A percentile compares a stretch with the other conserved stretches of the same genome.
Evolutionary conservation across 2,797 vertebrate genomes (phyloP).

Genomic region (Acanthurus leucopareius): DNA sequence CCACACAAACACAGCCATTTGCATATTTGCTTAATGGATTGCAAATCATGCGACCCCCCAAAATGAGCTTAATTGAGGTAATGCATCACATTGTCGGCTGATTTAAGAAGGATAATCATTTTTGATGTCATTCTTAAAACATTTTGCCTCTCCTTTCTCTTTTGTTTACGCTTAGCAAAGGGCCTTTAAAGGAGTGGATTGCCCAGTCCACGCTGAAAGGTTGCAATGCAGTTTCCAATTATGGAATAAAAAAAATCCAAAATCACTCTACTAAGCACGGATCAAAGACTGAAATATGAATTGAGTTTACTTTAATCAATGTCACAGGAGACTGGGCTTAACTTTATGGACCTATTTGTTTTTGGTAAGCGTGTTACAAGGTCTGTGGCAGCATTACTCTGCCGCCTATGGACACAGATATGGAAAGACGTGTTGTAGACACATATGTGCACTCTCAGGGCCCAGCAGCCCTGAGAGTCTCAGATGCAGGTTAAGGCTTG

Average conservation of each 20-base stretch:
- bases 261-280: too few species aligned
- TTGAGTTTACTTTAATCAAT: neutral
- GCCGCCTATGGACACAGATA: constrained; percentile 4
- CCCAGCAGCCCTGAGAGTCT: constrained; percentile 34
- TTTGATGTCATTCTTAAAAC: constrained; percentile 56
- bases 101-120: constrained; percentile 64
- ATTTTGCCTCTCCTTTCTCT: constrained; percentile 26
- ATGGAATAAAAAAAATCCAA: neutral
- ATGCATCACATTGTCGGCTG: constrained; percentile 77
- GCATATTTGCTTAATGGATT: constrained; percentile 84
- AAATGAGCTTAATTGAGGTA: constrained; percentile 76
- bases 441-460: constrained; percentile 27
- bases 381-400: constrained; percentile 5
- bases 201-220: neutral
- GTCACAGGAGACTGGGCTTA: neutral
- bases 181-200: constrained; percentile 2
- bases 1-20: constrained; percentile 80
- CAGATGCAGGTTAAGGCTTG: constrained; percentile 61
- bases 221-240: neutral
- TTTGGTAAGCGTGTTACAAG: neutral
- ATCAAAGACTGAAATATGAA: neutral
- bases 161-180: constrained; percentile 37
- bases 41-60: constrained; percentile 66
- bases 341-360: neutral
- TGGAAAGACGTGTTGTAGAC: neutral